These are phyloP conservation scores for Ageneiosus marmoratus DNA, from an alignment of 2,113 vertebrate species.

Conservation along the genomic window DNA sequence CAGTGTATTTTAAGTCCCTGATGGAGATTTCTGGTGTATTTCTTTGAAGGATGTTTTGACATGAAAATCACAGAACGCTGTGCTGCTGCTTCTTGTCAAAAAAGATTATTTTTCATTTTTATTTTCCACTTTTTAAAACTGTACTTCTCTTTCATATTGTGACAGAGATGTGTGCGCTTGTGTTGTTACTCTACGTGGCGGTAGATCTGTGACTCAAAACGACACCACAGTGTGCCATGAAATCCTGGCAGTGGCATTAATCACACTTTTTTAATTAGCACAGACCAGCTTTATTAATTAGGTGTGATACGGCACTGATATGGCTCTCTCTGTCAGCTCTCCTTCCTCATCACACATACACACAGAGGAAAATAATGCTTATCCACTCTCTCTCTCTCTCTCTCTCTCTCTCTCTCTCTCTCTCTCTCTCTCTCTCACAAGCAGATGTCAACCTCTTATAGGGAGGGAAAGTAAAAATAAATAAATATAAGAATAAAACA, in stretches of 20 bases:
- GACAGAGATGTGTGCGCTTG: conserved; percentile 28
- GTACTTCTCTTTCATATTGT: conserved; percentile 29
- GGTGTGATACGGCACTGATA: conserved; percentile 55
- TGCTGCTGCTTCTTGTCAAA: conserved; percentile 16
- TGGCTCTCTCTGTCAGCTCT: conserved; percentile 53
- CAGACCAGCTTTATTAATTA: conserved; percentile 69
- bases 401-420: conserved; percentile 38
- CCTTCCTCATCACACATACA: conserved; percentile 57
- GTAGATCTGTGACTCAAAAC: conserved; percentile 45
- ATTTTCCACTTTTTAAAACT: conserved; percentile 18
- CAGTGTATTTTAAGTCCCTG: conserved; percentile 3
- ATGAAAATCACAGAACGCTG: neutral
- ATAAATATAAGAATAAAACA: neutral
- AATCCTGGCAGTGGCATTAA: conserved; percentile 65
- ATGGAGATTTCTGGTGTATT: neutral
- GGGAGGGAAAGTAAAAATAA: conserved; percentile 14
- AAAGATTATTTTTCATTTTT: conserved; percentile 11
- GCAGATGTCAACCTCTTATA: conserved; percentile 45
- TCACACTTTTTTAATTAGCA: conserved; percentile 68
- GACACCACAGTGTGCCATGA: conserved; percentile 50
- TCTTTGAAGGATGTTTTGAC: conserved; percentile 10
- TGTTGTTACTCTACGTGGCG: conserved; percentile 42
- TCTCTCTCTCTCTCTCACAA: conserved; percentile 40
- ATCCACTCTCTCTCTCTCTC: conserved; percentile 38
- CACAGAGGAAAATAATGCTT: conserved; percentile 27